Conservation (phyloP, 2,113 vertebrate species). For the Hiodon alosoides region DNA sequence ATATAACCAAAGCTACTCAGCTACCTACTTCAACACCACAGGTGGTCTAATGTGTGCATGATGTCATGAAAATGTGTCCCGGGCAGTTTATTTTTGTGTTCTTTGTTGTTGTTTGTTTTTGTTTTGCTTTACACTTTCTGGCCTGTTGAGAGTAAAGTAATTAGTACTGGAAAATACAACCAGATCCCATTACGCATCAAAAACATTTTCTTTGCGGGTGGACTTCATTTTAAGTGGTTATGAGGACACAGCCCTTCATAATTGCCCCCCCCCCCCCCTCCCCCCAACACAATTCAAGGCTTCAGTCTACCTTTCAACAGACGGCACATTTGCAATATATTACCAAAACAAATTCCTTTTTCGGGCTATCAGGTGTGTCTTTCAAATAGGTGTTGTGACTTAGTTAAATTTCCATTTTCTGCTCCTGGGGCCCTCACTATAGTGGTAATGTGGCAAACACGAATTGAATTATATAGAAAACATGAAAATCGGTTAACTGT, state of each 20-base stretch:
- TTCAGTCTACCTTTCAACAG: not conserved
- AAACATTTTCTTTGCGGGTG: constrained; percentile 2
- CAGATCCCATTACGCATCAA: constrained; percentile 2
- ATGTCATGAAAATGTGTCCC: not conserved
- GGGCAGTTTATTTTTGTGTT: not conserved
- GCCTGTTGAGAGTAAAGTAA: constrained; percentile 15
- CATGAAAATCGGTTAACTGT: too few species aligned
- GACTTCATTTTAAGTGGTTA: constrained; percentile 25
- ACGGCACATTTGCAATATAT: not conserved
- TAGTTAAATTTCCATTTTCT: too few species aligned
- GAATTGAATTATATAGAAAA: too few species aligned
- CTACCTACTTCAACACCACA: not conserved
- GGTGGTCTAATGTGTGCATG: too few species aligned
- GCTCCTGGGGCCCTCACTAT: too few species aligned
- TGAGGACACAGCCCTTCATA: not conserved
- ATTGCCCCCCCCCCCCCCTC: too few species aligned
- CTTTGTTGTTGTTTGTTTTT: constrained; percentile 13
- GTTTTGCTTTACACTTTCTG: constrained; percentile 6
- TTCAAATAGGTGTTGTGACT: not conserved
- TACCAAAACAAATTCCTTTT: not conserved
- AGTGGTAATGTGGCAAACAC: not conserved
- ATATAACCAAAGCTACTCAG: not conserved
- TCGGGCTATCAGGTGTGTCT: not conserved
- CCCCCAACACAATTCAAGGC: not conserved
- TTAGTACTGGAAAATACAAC: constrained; percentile 12